Evolutionary conservation across 1,140 invertebrate species (phyloP), one percentile per base, ranked within the genome.

Genomic region (Euschistus heros): DNA sequence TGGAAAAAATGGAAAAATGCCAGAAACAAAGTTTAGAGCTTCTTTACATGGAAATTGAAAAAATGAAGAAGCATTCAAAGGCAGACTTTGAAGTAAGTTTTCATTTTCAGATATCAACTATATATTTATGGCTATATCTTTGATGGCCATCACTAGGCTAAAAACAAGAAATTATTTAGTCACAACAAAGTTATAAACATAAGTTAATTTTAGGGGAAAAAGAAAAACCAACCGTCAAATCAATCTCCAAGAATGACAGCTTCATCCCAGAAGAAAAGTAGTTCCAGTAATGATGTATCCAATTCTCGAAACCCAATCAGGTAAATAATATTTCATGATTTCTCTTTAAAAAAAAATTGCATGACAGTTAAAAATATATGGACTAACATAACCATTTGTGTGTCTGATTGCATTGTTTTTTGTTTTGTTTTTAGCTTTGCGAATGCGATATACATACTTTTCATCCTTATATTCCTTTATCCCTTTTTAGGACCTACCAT

Each of bases 361-460:
- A 52, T 24, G n/a, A 20, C n/a, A n/a, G 2, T 17, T 20, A 52
- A 52, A 20, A 18, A 59, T 59, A 5, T 59, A 20, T 37, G 30
- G 37, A 30, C n/a, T 37, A 18, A 61, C 24, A 61, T 26, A n/a
- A 37, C 15, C 59, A 30, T 26, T 18, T 30, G 26, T 18, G 33
- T 61, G 59, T 30, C 26, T 30, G 30, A 18, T 33, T 26, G 33
- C 30, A 42, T 18, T n/a, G 27, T 30, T 30, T 26, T 26, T 24
- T 62, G 61, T 62, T 62, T n/a, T 62, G 37, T 26, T 44, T 62
- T 62, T 44, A 62, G 61, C 54, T 57, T 22, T 57, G 54, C 18
- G 54, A 57, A 57, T 57, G 54, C n/a, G 54, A 57, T 57, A 26
- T 57, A 57, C 54, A 22, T 57, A 57, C 15, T 57, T 57, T 26